Evolutionary conservation across 2,888 invertebrate species (phyloP), one percentile per base, ranked within the genome.

Genomic region (Eumacrocentrus americanus): DNA sequence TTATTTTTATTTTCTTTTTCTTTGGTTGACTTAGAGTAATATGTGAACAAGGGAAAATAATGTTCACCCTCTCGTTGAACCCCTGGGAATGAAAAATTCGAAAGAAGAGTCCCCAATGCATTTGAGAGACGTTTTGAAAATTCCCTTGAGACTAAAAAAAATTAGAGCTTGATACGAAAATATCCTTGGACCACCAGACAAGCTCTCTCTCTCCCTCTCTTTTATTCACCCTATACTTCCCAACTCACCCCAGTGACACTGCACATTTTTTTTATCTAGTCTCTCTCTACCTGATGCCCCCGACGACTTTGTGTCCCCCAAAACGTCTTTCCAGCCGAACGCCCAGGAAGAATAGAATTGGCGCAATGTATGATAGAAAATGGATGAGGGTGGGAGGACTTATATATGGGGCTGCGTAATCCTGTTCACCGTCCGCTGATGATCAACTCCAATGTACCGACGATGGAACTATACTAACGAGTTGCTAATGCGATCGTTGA

Each of bases 261-360:
- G 53, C 40, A 58, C 37, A 23, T 40, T 60, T 52, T 60, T 53
- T 50, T 61, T 59, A n/a, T 38, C 14, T 59, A 46, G 23, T 44
- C 29, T 9, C 29, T n/a, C 23, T n/a, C 68, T 72, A 68, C 71
- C 69, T 68, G n/a, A n/a, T n/a, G 69, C 69, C 68, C 70, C 62
- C 53, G 56, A n/a, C n/a, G n/a, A 42, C 53, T 63, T 37, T 38
- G 29, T 67, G 67, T 70, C 70, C 71, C 72, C 65, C 62, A 67
- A 70, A 71, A 68, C 70, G 72, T 78, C 76, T 73, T 78, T 73
- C 71, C 76, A 63, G 70, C 52, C 71, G 75, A 73, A 79, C 79
- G 78, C 79, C 69, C 63, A 20, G 62, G 61, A 61, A 75, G 70
- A 79, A 78, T 77, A 68, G 69, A 70, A 72, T 57, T 57, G 44